Evolutionary conservation across 2,888 invertebrate genomes (phyloP).

Genomic region (Idaea aversata): DNA sequence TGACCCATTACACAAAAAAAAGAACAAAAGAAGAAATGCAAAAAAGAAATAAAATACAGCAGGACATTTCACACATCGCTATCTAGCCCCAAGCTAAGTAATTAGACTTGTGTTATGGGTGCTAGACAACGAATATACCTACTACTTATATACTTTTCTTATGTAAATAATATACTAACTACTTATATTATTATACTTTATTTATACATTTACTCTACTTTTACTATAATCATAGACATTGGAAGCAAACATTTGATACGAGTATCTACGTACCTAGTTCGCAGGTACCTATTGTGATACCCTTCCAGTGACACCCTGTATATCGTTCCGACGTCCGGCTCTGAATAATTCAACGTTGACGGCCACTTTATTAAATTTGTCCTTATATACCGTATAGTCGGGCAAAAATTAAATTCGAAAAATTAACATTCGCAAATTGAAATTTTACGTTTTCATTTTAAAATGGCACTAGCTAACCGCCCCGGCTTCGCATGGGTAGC

Average conservation of each 20-base stretch:
- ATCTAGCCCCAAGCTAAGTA: too few relatives aligned
- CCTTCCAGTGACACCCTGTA: conserved; percentile 35
- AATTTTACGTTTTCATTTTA: conserved; percentile 26
- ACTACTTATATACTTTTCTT: too few relatives aligned
- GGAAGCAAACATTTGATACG: background rate
- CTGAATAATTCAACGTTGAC: conserved; percentile 75
- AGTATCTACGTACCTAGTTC: background rate
- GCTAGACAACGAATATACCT: too few relatives aligned
- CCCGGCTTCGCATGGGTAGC: too few relatives aligned
- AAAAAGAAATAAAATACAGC: too few relatives aligned
- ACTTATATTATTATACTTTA: too few relatives aligned
- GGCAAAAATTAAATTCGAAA: conserved; percentile 55
- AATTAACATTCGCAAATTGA: conserved; percentile 52
- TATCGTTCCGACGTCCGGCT: conserved; percentile 52
- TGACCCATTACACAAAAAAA: too few relatives aligned
- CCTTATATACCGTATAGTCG: conserved; percentile 53
- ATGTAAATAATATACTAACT: too few relatives aligned
- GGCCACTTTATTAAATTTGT: conserved; percentile 78
- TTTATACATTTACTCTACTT: too few relatives aligned
- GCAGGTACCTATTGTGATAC: background rate
- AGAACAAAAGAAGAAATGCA: too few relatives aligned
- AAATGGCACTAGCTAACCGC: background rate
- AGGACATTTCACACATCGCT: too few relatives aligned
- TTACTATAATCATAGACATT: background rate
- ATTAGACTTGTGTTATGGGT: too few relatives aligned